Percentiles rank a stretch among this genome's conserved stretches.
phyloP scores from a whole-genome alignment of 2,888 invertebrate species.

The Tipula unca region DNA sequence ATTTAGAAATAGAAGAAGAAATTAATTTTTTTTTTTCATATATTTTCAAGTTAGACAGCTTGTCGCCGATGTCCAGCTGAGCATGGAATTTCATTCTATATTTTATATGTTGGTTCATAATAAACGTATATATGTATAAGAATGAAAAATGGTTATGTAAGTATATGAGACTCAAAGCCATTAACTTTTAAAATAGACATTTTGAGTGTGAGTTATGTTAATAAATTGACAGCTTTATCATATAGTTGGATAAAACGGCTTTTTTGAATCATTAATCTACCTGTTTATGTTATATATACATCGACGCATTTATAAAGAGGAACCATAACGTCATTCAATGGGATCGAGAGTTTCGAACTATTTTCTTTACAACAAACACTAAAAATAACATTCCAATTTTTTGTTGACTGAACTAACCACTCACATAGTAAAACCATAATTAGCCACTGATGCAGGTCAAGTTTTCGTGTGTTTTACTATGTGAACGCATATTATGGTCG shows the following conservation, averaged over 20 bases:
- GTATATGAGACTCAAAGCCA: background rate
- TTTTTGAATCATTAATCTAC: background rate
- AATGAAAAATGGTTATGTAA: background rate
- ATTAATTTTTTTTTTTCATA: background rate
- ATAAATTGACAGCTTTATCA: background rate
- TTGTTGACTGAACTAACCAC: no score
- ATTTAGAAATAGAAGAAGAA: background rate
- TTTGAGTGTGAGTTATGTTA: background rate
- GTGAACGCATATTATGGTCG: no score
- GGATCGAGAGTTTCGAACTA: no score
- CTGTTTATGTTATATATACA: background rate
- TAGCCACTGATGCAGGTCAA: no score
- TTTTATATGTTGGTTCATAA: background rate
- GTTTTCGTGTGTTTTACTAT: no score
- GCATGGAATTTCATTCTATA: background rate
- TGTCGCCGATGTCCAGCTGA: conserved; percentile 14
- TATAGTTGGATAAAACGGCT: background rate
- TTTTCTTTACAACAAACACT: no score
- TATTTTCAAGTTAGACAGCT: background rate
- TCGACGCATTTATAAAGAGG: no score
- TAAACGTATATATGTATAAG: no score
- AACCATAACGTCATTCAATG: no score
- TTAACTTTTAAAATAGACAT: background rate
- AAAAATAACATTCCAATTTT: no score
- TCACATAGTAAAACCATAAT: no score